Conservation (phyloP, 2,113 vertebrate species). For the Abramis brama region DNA sequence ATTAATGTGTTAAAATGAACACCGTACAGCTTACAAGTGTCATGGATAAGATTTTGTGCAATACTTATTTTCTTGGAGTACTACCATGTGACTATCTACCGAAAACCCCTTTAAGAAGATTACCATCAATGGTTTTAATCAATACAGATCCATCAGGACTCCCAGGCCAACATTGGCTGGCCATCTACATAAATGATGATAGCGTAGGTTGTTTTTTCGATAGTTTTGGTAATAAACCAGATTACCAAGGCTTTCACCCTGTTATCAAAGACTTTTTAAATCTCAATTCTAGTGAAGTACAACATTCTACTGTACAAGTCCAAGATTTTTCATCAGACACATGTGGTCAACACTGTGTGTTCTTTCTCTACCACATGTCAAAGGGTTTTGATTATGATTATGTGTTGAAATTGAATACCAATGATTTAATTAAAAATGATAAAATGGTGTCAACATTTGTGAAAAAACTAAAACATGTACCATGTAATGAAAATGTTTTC, state of each 20-base stretch:
- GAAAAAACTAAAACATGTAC: neutral
- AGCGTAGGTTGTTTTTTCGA: neutral
- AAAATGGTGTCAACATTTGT: neutral
- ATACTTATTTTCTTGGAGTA: neutral
- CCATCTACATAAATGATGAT: neutral
- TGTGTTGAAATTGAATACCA: neutral
- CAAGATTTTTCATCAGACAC: neutral
- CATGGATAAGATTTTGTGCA: neutral
- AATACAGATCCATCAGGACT: neutral
- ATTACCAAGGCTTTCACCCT: neutral
- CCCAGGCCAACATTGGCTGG: neutral
- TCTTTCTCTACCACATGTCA: neutral
- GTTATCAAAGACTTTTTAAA: neutral
- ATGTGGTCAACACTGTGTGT: neutral
- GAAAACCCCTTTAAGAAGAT: neutral
- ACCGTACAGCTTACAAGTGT: no score
- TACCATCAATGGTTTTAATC: neutral
- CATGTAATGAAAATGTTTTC: neutral
- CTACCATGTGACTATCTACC: neutral
- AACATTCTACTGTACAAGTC: neutral
- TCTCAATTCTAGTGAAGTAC: fast-evolving
- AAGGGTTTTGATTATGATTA: neutral
- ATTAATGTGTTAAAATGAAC: no score
- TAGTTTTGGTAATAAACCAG: neutral
- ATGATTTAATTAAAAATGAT: neutral